phyloP scores from a whole-genome alignment of 92 coral and sea anemone genomes.

The Parazoanthus atlanticus region DNA sequence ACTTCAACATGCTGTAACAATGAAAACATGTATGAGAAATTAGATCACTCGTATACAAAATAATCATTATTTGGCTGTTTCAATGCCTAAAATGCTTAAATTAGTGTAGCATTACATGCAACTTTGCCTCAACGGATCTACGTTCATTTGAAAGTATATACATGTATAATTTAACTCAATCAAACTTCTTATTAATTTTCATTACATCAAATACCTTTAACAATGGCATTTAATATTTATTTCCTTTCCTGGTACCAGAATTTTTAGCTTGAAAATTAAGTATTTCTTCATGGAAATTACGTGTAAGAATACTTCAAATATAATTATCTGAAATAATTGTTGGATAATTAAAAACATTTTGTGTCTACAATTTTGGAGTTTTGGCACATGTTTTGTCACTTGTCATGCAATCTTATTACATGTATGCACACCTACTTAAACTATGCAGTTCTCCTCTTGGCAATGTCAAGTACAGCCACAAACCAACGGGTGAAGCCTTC shows the following conservation, averaged over 20 bases:
- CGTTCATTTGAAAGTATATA: background rate
- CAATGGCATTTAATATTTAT: background rate
- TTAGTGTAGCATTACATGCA: background rate
- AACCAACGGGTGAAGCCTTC: slow-evolving; percentile 33
- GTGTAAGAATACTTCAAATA: no score
- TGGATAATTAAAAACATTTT: background rate
- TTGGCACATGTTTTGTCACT: no score
- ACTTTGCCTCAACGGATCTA: background rate
- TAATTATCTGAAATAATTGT: background rate
- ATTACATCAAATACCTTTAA: background rate
- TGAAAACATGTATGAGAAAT: background rate
- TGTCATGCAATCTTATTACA: no score
- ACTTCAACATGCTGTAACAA: background rate
- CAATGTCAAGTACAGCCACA: background rate
- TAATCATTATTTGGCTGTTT: background rate
- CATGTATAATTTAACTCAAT: background rate
- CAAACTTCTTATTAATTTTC: background rate
- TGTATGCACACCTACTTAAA: background rate
- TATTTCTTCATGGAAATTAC: background rate
- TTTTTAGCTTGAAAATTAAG: background rate
- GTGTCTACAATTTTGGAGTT: background rate
- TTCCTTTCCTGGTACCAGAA: no score
- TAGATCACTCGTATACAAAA: background rate
- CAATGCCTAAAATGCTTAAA: no score
- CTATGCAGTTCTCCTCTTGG: background rate